These are phyloP conservation scores for Danaus plexippus DNA, from an alignment of 1,140 invertebrate genomes.

Conservation along the genomic window DNA sequence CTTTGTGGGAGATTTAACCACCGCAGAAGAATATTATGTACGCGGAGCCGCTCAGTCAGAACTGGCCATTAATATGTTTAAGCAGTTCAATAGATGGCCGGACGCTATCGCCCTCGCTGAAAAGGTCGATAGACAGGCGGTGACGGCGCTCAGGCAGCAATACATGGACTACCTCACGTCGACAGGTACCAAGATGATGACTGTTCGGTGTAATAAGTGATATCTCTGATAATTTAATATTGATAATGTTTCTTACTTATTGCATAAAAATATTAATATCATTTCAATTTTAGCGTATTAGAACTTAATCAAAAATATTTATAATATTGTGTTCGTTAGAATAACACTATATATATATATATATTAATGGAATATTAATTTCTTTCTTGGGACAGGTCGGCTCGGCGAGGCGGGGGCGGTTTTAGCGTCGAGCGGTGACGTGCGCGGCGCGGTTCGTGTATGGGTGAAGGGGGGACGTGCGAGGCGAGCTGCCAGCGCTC, in stretches of 20 bases:
- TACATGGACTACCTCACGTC: conserved; percentile 67
- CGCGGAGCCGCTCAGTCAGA: conserved; percentile 79
- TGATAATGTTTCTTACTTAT: too few relatives aligned
- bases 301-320: too few relatives aligned
- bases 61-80: conserved; percentile 91
- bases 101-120: conserved; percentile 77
- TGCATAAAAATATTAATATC: too few relatives aligned
- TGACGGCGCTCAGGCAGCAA: conserved; percentile 48
- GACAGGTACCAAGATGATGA: conserved; percentile 36
- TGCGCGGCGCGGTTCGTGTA: conserved; percentile 49
- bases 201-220: too few relatives aligned
- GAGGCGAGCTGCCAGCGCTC: conserved; percentile 48
- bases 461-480: conserved; percentile 53
- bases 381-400: conserved; percentile 32
- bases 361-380: not conserved
- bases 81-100: conserved; percentile 90
- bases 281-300: too few relatives aligned
- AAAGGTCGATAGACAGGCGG: conserved; percentile 40
- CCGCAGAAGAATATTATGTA: conserved; percentile 78
- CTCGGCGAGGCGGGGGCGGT: conserved; percentile 55
- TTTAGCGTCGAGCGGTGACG: conserved; percentile 48
- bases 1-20: conserved; percentile 88
- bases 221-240: too few relatives aligned
- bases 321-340: too few relatives aligned
- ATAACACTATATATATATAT: too few relatives aligned